phyloP scores from a whole-genome alignment of 2,888 invertebrate genomes.

The Craniophora ligustri region DNA sequence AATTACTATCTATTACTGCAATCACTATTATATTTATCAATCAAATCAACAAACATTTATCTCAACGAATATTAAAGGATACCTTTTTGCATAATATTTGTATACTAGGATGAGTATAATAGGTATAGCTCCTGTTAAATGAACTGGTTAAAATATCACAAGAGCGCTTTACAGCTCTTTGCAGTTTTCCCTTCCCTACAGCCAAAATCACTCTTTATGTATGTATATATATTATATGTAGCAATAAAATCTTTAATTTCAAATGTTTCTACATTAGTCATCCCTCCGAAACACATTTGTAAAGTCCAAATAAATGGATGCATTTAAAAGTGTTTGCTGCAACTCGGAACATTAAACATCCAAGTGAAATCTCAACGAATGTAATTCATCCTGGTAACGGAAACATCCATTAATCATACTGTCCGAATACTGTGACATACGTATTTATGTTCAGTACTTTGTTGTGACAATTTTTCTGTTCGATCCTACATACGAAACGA shows the following conservation, averaged over 20 bases:
- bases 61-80: no score
- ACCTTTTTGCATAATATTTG: no score
- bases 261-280: conserved; percentile 7
- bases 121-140: not conserved
- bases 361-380: conserved; percentile 14
- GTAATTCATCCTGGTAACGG: conserved; percentile 5
- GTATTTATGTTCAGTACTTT: conserved; percentile 24
- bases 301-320: conserved; percentile 25
- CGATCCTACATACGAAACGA: conserved; percentile 2
- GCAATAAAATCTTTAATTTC: not conserved
- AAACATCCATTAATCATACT: conserved; percentile 35
- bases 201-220: conserved; percentile 5
- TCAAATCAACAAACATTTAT: no score
- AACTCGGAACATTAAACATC: conserved; percentile 16
- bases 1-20: no score
- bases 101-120: not conserved
- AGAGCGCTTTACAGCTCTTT: not conserved
- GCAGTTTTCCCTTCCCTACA: no score
- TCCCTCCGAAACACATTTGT: conserved; percentile 7
- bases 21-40: no score
- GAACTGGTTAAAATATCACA: not conserved
- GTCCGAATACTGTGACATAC: conserved; percentile 18
- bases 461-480: conserved; percentile 15
- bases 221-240: no score
- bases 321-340: conserved; percentile 17